Evolutionary conservation across 2,113 vertebrate species (phyloP).

Genomic region (Diadophis punctatus): DNA sequence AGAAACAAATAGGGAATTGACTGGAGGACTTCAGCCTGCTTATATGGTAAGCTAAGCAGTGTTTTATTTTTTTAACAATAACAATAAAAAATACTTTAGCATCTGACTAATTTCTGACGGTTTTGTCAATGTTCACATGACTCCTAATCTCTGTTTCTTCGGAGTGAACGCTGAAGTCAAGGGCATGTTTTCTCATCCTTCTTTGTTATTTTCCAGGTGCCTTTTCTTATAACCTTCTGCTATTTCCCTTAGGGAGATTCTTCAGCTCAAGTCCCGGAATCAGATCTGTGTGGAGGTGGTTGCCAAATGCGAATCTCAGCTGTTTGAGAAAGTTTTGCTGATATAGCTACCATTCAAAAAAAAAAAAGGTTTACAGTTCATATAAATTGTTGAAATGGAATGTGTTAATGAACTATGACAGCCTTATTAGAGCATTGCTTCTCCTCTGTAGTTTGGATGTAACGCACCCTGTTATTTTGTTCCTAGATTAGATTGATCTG

Average conservation of each 20-base stretch:
- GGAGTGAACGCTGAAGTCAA: conserved; percentile 25
- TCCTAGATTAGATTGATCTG: neutral
- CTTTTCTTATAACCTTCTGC: conserved; percentile 26
- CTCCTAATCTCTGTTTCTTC: conserved; percentile 17
- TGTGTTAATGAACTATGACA: conserved; percentile 35
- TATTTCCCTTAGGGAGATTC: conserved; percentile 27
- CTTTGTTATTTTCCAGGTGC: conserved; percentile 20
- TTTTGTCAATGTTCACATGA: conserved; percentile 25
- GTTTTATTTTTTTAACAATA: neutral
- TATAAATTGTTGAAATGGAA: conserved; percentile 22
- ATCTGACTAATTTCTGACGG: conserved; percentile 14
- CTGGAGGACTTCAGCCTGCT: neutral
- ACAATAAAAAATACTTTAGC: neutral
- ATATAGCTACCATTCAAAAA: conserved; percentile 27
- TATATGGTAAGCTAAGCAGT: neutral
- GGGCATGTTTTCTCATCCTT: neutral
- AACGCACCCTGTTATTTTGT: conserved; percentile 2
- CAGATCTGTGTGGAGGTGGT: conserved; percentile 29
- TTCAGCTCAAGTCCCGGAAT: conserved; percentile 27
- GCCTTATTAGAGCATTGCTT: conserved; percentile 15
- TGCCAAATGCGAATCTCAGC: conserved; percentile 52
- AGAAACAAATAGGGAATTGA: neutral
- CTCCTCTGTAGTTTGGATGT: neutral
- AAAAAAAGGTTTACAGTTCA: conserved; percentile 27
- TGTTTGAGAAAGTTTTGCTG: conserved; percentile 37